Conservation (phyloP, 1,140 invertebrate species). For the Phymorhynchus buccinoides region DNA sequence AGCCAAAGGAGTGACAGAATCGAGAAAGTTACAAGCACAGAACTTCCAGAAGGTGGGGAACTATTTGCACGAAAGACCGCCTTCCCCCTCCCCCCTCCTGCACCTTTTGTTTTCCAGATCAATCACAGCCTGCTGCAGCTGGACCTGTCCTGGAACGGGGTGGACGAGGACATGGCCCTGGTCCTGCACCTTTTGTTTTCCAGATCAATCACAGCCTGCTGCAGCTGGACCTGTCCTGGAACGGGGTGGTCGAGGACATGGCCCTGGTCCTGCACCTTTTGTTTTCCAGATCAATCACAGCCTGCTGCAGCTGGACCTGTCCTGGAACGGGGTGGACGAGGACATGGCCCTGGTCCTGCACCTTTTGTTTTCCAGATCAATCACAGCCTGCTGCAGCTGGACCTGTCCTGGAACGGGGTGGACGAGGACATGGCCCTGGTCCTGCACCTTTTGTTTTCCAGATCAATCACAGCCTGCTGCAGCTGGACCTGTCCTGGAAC, state of each 20-base stretch:
- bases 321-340: conserved; percentile 51
- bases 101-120: too few species aligned
- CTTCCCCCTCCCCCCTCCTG: too few species aligned
- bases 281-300: conserved; percentile 37
- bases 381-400: conserved; percentile 43
- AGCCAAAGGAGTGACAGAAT: too few species aligned
- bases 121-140: conserved; percentile 47
- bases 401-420: conserved; percentile 56
- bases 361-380: too few species aligned
- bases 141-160: conserved; percentile 55
- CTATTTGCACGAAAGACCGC: too few species aligned
- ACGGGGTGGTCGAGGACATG: conserved; percentile 43
- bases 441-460: too few species aligned
- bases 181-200: too few species aligned
- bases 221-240: conserved; percentile 54
- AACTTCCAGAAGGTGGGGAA: too few species aligned
- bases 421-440: conserved; percentile 35
- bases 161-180: conserved; percentile 39
- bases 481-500: conserved; percentile 55
- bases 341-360: conserved; percentile 36
- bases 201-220: conserved; percentile 42
- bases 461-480: conserved; percentile 42
- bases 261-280: conserved; percentile 35
- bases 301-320: conserved; percentile 50
- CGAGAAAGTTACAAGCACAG: too few species aligned